Conservation (phyloP, 2,113 vertebrate species). For the Lasiurus borealis region DNA sequence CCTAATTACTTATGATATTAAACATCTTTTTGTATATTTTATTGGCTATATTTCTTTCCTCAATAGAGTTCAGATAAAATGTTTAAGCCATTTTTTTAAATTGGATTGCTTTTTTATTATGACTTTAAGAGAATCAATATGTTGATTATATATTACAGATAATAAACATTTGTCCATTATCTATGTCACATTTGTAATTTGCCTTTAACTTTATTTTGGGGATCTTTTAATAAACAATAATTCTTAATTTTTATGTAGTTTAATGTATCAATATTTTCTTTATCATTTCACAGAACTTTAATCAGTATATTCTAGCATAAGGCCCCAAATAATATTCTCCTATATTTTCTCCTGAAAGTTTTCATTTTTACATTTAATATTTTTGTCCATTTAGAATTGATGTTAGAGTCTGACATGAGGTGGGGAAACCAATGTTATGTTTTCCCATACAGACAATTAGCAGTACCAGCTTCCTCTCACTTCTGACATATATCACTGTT, state of each 20-base stretch:
- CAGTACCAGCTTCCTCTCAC: not conserved
- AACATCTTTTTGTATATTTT: not conserved
- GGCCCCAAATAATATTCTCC: not conserved
- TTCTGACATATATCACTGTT: not conserved
- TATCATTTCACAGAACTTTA: not conserved
- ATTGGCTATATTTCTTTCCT: not conserved
- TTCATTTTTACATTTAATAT: not conserved
- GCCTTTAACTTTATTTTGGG: not conserved
- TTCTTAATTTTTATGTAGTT: not conserved
- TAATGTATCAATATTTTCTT: not conserved
- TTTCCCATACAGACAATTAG: not conserved
- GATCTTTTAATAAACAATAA: not conserved
- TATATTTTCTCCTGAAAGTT: not conserved
- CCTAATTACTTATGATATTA: not conserved
- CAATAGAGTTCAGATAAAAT: not conserved
- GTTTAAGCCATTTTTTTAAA: not conserved
- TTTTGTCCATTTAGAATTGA: not conserved
- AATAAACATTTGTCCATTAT: not conserved
- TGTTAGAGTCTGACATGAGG: not conserved
- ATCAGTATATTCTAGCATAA: not conserved
- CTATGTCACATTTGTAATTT: not conserved
- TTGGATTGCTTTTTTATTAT: not conserved
- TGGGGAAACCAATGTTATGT: not conserved
- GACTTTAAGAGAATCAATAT: constrained; percentile 2
- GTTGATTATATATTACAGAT: not conserved